Conservation (phyloP, 2,888 invertebrate species). For the Epinotia bilunana region DNA sequence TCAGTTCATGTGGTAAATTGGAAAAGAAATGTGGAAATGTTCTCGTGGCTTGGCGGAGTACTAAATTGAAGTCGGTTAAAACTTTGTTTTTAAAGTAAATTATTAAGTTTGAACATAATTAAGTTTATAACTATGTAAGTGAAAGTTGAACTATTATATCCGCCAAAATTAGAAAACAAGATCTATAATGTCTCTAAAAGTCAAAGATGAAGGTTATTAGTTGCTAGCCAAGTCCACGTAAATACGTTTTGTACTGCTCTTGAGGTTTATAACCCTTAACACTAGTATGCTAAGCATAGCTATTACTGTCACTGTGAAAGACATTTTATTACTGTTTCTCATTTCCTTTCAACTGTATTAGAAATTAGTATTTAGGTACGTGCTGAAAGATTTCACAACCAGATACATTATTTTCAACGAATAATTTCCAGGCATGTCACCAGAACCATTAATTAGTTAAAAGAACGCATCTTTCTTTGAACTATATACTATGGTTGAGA, state of each 20-base stretch:
- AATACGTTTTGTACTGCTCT: not conserved
- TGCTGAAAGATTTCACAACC: constrained; percentile 3
- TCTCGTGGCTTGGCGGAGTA: no score
- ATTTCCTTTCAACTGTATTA: not conserved
- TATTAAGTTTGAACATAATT: not conserved
- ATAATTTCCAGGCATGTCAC: not conserved
- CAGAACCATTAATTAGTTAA: not conserved
- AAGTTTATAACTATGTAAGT: not conserved
- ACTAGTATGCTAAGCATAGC: constrained; percentile 8
- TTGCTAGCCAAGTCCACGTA: not conserved
- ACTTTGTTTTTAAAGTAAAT: no score
- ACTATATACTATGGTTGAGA: no score
- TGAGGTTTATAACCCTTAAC: constrained; percentile 14
- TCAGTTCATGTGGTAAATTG: no score
- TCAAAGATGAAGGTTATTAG: not conserved
- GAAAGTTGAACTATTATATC: constrained; percentile 3
- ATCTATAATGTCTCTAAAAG: not conserved
- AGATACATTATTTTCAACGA: not conserved
- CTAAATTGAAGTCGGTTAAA: no score
- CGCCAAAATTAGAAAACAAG: not conserved
- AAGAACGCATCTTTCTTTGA: no score
- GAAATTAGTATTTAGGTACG: not conserved
- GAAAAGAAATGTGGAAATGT: no score
- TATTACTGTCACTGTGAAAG: constrained; percentile 15
- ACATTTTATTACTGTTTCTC: constrained; percentile 18